These are phyloP conservation scores for Pinctada fucata DNA, from an alignment of 2,888 invertebrate species.

Conservation along the genomic window DNA sequence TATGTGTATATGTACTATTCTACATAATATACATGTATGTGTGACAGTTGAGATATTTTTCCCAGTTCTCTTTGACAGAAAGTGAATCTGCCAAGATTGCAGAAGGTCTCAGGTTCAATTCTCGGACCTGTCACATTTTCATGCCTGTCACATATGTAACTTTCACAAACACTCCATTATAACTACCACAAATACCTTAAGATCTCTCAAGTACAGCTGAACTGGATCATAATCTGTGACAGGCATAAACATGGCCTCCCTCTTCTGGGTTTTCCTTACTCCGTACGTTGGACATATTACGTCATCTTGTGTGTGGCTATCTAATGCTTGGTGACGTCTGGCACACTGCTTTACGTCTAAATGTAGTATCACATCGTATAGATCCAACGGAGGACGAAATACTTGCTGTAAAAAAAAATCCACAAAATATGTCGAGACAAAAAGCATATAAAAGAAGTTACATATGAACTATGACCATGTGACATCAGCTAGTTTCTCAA, in stretches of 20 bases:
- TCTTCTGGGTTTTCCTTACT: not conserved
- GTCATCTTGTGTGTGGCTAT: conserved; percentile 53
- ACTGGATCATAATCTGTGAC: conserved; percentile 88
- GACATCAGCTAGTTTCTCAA: no score
- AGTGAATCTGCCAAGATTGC: no score
- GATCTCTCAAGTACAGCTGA: conserved; percentile 83
- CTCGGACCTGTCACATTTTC: no score
- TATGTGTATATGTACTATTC: no score
- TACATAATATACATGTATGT: no score
- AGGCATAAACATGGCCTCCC: conserved; percentile 79
- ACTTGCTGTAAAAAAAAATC: conserved; percentile 74
- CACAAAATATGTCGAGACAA: not conserved
- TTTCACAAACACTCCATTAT: no score
- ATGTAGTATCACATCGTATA: conserved; percentile 87
- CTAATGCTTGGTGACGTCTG: conserved; percentile 78
- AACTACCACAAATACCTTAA: conserved; percentile 81
- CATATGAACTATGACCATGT: no score
- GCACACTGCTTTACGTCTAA: conserved; percentile 79
- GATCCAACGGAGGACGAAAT: conserved; percentile 83
- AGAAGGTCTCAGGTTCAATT: no score
- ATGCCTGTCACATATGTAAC: no score
- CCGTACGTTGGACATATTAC: not conserved
- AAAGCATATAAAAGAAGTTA: no score
- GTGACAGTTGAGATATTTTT: no score
- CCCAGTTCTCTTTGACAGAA: no score